A percentile compares a stretch with the other conserved stretches of the same genome.
phyloP scores from a whole-genome alignment of 1,140 invertebrate species.

The Colletes gigas region DNA sequence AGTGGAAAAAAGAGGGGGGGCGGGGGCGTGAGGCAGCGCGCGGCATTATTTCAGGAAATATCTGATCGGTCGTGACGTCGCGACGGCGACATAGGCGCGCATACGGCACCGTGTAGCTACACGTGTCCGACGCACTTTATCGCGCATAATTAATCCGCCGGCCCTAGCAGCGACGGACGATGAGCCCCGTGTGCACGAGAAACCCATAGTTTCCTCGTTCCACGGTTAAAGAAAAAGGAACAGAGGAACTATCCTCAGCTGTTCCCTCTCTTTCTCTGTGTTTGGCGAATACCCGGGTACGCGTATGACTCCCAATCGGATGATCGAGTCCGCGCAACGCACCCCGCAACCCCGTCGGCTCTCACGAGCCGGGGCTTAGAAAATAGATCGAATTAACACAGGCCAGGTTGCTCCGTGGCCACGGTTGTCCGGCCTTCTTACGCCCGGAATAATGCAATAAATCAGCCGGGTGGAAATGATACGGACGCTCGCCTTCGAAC shows the following conservation, averaged over 20 bases:
- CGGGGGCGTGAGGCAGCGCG: conserved; percentile 13
- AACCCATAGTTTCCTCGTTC: conserved; percentile 56
- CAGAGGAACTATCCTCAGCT: background rate
- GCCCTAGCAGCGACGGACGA: conserved; percentile 57
- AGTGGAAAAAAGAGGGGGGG: background rate
- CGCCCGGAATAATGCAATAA: conserved; percentile 47
- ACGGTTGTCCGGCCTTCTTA: conserved; percentile 44
- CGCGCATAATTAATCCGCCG: conserved; percentile 66
- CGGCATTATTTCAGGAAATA: conserved; percentile 68
- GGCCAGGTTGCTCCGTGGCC: conserved; percentile 25
- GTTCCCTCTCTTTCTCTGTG: background rate
- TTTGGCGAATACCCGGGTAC: conserved; percentile 10
- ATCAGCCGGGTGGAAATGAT: conserved; percentile 47
- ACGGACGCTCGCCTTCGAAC: conserved; percentile 14
- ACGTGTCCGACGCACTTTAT: conserved; percentile 68
- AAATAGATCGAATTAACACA: conserved; percentile 65
- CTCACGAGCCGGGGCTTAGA: conserved; percentile 2
- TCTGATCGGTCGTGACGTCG: conserved; percentile 67
- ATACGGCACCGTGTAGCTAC: conserved; percentile 61
- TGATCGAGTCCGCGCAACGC: conserved; percentile 54
- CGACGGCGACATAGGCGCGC: conserved; percentile 60
- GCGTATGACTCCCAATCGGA: conserved; percentile 59
- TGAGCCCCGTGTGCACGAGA: conserved; percentile 51
- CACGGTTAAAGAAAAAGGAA: conserved; percentile 11
- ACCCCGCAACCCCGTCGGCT: conserved; percentile 3